Conservation (phyloP, 2,797 vertebrate genomes). For the Cryptoblepharus egeriae region DNA sequence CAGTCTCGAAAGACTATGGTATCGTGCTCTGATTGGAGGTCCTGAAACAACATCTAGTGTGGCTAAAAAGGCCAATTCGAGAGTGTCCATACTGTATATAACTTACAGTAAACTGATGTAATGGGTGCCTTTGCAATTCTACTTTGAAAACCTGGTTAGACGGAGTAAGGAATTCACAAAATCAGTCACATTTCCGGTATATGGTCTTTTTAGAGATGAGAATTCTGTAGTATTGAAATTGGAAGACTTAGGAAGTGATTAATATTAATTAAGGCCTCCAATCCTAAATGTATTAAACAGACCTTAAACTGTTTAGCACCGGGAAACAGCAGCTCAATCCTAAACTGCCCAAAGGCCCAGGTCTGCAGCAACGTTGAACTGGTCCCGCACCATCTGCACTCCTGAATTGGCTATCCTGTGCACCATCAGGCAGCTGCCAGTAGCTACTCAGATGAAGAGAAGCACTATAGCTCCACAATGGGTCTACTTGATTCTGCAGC, state of each 20-base stretch:
- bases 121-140: background rate
- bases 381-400: no score
- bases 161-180: background rate
- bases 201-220: background rate
- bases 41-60: no score
- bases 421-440: no score
- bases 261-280: constrained; percentile 3
- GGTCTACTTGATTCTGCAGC: no score
- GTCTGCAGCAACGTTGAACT: no score
- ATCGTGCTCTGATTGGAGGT: no score
- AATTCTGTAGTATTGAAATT: background rate
- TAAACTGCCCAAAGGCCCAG: no score
- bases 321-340: background rate
- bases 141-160: background rate
- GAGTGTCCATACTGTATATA: no score
- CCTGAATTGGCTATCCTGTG: background rate
- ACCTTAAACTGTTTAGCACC: background rate
- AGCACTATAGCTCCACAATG: no score
- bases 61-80: no score
- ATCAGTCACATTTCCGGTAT: background rate
- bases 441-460: no score
- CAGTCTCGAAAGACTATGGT: no score
- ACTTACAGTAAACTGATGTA: background rate
- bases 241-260: background rate
- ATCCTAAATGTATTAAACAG: background rate